Conservation (phyloP, 2,797 vertebrate genomes). For the Neopelma chrysocephalum region DNA sequence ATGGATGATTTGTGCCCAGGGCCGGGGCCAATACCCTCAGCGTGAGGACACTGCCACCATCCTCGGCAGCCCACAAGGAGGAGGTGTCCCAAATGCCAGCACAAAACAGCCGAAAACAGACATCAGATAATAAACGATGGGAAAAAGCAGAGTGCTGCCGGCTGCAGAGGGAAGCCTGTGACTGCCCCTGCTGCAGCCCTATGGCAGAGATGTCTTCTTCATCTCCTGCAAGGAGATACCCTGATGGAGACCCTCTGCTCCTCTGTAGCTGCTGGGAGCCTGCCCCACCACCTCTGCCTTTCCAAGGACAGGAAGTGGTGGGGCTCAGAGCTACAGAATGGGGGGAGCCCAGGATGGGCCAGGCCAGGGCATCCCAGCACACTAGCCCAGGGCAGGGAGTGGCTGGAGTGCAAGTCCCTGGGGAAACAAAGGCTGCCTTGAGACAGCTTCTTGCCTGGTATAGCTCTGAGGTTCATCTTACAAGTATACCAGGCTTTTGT, state of each 20-base stretch:
- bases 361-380: not conserved
- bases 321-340: not conserved
- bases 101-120: not conserved
- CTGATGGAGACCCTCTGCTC: not conserved
- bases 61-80: not conserved
- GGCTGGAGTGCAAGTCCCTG: not conserved
- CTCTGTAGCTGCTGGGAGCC: not conserved
- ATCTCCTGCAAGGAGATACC: not conserved
- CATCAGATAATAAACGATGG: not conserved
- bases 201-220: accelerated
- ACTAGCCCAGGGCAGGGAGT: not conserved
- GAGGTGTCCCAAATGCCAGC: not conserved
- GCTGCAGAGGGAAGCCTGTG: not conserved
- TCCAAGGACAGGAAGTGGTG: not conserved
- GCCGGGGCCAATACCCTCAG: not conserved
- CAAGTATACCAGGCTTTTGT: not conserved
- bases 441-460: not conserved
- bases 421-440: not conserved
- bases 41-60: accelerated
- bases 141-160: not conserved
- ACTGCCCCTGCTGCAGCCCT: not conserved
- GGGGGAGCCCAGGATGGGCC: accelerated
- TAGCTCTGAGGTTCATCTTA: not conserved
- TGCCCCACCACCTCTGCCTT: not conserved
- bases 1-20: not conserved